phyloP scores from a whole-genome alignment of 2,797 vertebrate genomes.

The Sebastes vulpes region DNA sequence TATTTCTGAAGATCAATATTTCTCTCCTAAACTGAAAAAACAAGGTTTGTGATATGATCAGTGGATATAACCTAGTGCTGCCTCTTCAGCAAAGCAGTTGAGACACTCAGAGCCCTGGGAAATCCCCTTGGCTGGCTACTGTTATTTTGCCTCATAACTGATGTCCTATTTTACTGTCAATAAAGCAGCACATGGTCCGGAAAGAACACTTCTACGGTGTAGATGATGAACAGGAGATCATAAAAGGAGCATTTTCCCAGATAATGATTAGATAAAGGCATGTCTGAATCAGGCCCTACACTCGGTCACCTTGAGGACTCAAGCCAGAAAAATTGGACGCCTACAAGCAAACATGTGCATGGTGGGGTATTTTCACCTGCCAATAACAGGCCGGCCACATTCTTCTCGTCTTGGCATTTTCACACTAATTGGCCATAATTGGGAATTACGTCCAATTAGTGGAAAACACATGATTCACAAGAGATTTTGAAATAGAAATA shows the following conservation, averaged over 20 bases:
- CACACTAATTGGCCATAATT: constrained; percentile 67
- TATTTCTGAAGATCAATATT: background rate
- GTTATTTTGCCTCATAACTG: background rate
- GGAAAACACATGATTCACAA: constrained; percentile 28
- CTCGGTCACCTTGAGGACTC: constrained; percentile 47
- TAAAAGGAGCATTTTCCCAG: background rate
- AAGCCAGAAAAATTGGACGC: constrained; percentile 52
- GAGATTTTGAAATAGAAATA: constrained; percentile 34
- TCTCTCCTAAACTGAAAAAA: background rate
- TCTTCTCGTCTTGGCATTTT: constrained; percentile 59
- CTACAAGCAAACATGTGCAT: constrained; percentile 56
- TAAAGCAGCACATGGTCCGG: background rate
- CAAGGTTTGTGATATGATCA: background rate
- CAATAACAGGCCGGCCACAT: constrained; percentile 45
- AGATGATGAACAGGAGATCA: background rate
- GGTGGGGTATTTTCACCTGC: constrained; percentile 33
- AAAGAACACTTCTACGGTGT: background rate
- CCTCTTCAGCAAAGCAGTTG: background rate
- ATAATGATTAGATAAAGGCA: constrained; percentile 7
- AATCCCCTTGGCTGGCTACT: background rate
- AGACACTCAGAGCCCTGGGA: background rate
- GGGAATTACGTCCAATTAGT: constrained; percentile 61
- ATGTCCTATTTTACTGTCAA: background rate
- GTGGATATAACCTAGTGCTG: background rate
- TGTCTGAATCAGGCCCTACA: constrained; percentile 73